phyloP scores from a whole-genome alignment of 53 echinoderm and acorn worm genomes.

The Crossaster papposus region DNA sequence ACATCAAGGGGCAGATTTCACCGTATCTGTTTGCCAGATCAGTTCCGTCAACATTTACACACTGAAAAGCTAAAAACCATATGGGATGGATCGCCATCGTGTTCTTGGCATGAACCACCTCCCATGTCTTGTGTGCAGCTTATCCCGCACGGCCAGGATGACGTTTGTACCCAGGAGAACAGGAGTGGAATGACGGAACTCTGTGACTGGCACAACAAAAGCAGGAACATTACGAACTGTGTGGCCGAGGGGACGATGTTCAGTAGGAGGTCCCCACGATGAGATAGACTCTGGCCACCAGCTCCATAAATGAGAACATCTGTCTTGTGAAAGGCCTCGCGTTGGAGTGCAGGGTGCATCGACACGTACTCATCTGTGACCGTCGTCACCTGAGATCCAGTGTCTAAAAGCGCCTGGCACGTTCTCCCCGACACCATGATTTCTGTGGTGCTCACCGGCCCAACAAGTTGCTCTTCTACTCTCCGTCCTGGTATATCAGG shows the following conservation, averaged over 20 bases:
- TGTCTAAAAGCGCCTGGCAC: slow-evolving; percentile 11
- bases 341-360: neutral
- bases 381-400: slow-evolving; percentile 25
- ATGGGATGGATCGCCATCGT: neutral
- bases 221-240: neutral
- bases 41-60: slow-evolving; percentile 35
- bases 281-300: slow-evolving; percentile 1
- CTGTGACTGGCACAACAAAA: neutral
- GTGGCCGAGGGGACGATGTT: neutral
- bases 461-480: neutral
- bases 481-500: neutral
- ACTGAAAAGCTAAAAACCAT: slow-evolving; percentile 40
- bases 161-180: slow-evolving; percentile 59
- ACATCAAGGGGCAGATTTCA: slow-evolving; percentile 24
- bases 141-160: slow-evolving; percentile 23
- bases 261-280: neutral
- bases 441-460: neutral
- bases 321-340: neutral
- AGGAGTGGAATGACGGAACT: neutral
- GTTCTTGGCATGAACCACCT: slow-evolving; percentile 26
- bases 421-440: neutral
- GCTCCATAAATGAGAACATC: neutral
- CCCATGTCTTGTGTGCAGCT: slow-evolving; percentile 34
- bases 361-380: neutral
- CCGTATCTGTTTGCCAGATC: slow-evolving; percentile 45